phyloP scores from a whole-genome alignment of 2,113 vertebrate genomes.

The Hypocryptadius cinnamomeus region DNA sequence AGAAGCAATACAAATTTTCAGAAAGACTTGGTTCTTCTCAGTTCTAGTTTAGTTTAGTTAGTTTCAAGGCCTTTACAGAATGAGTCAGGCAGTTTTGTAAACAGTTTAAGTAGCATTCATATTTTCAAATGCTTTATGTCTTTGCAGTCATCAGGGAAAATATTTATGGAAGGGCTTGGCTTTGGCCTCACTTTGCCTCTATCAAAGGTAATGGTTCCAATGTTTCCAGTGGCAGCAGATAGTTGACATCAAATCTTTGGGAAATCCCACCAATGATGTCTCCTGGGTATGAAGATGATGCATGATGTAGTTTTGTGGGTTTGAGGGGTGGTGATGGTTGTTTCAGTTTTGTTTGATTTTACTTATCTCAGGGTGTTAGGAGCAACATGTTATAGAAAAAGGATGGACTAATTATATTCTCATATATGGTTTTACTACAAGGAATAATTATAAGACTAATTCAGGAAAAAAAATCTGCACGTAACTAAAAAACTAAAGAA shows the following conservation, averaged over 20 bases:
- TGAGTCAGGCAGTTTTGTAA: not conserved
- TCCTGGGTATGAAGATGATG: not conserved
- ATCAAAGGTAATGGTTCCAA: not conserved
- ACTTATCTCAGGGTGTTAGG: not conserved
- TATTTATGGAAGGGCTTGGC: not conserved
- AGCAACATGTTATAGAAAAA: not conserved
- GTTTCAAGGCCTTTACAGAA: not conserved
- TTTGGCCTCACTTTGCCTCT: not conserved
- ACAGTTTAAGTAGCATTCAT: not conserved
- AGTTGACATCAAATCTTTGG: not conserved
- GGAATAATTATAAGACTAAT: not conserved
- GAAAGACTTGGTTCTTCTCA: not conserved
- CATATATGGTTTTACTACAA: not conserved
- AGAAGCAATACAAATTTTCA: not conserved
- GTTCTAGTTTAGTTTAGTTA: not conserved
- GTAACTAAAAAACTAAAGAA: not conserved
- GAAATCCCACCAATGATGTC: not conserved
- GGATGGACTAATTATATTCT: not conserved
- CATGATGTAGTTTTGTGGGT: not conserved
- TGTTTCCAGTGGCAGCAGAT: not conserved
- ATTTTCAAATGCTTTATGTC: not conserved
- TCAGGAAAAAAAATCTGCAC: not conserved
- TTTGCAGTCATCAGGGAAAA: not conserved
- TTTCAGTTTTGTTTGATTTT: not conserved
- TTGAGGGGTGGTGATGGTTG: not conserved